Evolutionary conservation across 2,888 invertebrate genomes (phyloP).

Genomic region (Leptinotarsa tumamoca): DNA sequence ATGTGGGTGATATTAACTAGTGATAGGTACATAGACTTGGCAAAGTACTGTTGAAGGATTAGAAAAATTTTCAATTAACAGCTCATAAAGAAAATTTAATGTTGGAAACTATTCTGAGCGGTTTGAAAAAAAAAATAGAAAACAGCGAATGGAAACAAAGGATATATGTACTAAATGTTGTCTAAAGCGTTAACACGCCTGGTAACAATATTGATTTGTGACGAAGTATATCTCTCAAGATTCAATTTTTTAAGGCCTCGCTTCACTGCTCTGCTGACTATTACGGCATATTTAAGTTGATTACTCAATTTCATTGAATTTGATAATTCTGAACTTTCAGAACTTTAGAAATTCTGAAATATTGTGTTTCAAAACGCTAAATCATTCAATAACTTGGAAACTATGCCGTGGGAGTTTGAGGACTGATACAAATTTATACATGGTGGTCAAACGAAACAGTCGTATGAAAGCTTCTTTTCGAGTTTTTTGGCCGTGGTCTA

Average conservation of each 20-base stretch:
- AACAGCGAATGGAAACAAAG: not conserved
- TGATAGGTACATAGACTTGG: not conserved
- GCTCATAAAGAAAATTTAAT: not conserved
- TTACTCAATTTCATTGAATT: not conserved
- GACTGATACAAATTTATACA: no score
- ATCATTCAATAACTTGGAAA: not conserved
- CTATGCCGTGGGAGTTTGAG: no score
- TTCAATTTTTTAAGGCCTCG: no score
- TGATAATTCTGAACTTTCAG: not conserved
- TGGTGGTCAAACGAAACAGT: no score
- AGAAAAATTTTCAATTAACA: not conserved
- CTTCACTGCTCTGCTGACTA: no score
- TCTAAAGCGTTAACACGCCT: not conserved
- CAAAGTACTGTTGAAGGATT: not conserved
- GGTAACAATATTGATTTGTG: not conserved
- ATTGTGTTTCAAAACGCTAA: not conserved
- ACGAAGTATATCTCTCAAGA: no score
- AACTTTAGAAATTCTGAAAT: not conserved
- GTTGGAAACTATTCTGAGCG: not conserved
- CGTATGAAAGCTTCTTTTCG: no score
- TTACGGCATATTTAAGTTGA: no score
- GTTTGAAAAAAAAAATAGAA: not conserved
- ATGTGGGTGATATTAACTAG: constrained; percentile 13
- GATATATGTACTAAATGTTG: no score
- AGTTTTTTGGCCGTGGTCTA: no score